Evolutionary conservation across 2,888 invertebrate genomes (phyloP).

Genomic region (Neoaliturus tenellus): DNA sequence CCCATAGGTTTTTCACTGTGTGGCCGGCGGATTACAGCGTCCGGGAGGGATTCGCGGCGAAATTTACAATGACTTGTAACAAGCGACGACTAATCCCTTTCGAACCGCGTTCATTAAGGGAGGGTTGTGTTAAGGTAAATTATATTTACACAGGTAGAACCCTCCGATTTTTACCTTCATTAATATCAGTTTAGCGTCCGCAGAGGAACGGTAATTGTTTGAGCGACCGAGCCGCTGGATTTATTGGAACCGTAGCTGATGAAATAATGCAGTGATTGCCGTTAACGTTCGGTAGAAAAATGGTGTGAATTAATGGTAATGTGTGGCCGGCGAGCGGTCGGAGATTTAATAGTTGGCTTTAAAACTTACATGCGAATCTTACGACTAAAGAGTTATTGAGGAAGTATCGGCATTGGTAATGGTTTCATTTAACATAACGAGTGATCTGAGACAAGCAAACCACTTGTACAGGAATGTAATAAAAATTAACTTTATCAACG

Average conservation of each 20-base stretch:
- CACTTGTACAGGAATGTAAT: too few species aligned
- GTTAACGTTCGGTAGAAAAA: too few species aligned
- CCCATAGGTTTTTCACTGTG: background rate
- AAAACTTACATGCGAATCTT: too few species aligned
- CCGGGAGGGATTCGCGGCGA: background rate
- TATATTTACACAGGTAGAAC: conserved; percentile 37
- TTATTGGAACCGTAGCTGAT: background rate
- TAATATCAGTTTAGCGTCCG: conserved; percentile 33
- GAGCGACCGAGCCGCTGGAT: background rate
- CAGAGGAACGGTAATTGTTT: conserved; percentile 36
- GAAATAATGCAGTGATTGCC: too few species aligned
- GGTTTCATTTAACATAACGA: too few species aligned
- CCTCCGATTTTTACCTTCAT: conserved; percentile 43
- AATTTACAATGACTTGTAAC: conserved; percentile 30
- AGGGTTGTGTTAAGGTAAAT: conserved; percentile 24
- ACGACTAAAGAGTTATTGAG: too few species aligned
- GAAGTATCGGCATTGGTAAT: too few species aligned
- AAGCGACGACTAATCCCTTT: conserved; percentile 12
- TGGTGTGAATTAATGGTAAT: too few species aligned
- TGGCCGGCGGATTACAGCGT: background rate
- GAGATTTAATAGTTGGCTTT: too few species aligned
- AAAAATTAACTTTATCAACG: too few species aligned
- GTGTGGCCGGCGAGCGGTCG: too few species aligned
- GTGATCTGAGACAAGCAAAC: too few species aligned
- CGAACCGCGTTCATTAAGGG: conserved; percentile 11